phyloP scores from a whole-genome alignment of 2,113 vertebrate genomes.

The Calyptomena viridis region DNA sequence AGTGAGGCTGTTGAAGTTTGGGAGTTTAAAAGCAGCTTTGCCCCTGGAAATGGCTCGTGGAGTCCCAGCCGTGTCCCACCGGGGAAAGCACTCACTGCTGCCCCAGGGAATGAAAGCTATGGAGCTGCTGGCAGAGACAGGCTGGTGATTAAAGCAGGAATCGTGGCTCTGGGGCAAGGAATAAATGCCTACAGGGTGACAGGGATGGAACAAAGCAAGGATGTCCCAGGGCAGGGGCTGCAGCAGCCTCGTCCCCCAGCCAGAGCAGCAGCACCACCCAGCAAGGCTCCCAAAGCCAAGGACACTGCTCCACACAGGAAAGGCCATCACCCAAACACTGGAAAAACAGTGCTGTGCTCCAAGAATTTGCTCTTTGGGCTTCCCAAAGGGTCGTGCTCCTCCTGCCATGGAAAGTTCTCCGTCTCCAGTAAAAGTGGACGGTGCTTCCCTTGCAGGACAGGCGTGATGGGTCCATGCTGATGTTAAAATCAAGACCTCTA shows the following conservation, averaged over 20 bases:
- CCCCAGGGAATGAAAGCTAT: background rate
- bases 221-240: background rate
- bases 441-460: no score
- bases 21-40: constrained; percentile 10
- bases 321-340: background rate
- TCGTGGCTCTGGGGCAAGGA: constrained; percentile 15
- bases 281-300: background rate
- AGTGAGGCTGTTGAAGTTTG: background rate
- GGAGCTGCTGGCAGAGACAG: background rate
- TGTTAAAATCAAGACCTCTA: background rate
- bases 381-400: background rate
- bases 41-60: background rate
- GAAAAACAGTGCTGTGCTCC: rapidly evolving
- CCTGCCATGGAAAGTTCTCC: rapidly evolving
- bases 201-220: constrained; percentile 19
- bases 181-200: constrained; percentile 17
- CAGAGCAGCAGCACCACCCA: background rate
- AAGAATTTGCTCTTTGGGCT: background rate
- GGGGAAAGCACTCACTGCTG: background rate
- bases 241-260: background rate
- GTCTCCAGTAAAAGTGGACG: rapidly evolving
- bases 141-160: constrained; percentile 24
- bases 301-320: background rate
- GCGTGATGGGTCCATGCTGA: rapidly evolving
- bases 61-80: background rate